Base-by-base conservation (phyloP, 2,888 invertebrate species). In the Neocrepidodera transversa region DNA sequence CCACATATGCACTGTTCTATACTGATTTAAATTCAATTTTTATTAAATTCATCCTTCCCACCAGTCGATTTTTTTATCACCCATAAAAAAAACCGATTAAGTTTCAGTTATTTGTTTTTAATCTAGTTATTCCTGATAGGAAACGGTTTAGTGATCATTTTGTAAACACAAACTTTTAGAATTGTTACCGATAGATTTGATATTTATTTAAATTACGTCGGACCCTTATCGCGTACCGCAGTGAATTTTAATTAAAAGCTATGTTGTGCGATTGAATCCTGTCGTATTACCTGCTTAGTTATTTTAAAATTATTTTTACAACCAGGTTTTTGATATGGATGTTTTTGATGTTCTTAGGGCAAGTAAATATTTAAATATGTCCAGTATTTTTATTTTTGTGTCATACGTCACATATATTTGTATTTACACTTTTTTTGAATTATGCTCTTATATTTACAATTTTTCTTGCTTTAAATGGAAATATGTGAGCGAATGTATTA, bases 101-200 rank as follows among this genome's bases (percentile, higher is more conserved):
- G 11, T 32, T 51, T 50, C 51, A 32, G 30, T 38, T 38, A 10
- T 59, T 54, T 42, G 23, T 59, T 59, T 50, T 49, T 45, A 59
- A 23, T 23, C 6, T 23, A 23, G 23, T 23, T 23, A 23, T 23
- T 23, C n/a, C n/a, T 23, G 23, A 23, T 6, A 23, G 3, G 23
- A 3, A 23, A n/a, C n/a, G n/a, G n/a, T n/a, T n/a, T n/a, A n/a
- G n/a, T n/a, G n/a, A 23, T 23, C 23, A 23, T 23, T 23, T 23
- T 23, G 23, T 23, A 23, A 23, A 23, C 16, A 36, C 36, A 16
- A 36, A 16, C 3, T 13, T n/a, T 35, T 13, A 8, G 6, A 28
- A 28, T 8, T 2, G 32, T 30, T 30, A n/a, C n/a, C 16, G 7
- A 11, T 36, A 16, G 11, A 36, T 36, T 38, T 23, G 23, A 23